Conservation (phyloP, 2,113 vertebrate genomes). For the Vimba vimba region DNA sequence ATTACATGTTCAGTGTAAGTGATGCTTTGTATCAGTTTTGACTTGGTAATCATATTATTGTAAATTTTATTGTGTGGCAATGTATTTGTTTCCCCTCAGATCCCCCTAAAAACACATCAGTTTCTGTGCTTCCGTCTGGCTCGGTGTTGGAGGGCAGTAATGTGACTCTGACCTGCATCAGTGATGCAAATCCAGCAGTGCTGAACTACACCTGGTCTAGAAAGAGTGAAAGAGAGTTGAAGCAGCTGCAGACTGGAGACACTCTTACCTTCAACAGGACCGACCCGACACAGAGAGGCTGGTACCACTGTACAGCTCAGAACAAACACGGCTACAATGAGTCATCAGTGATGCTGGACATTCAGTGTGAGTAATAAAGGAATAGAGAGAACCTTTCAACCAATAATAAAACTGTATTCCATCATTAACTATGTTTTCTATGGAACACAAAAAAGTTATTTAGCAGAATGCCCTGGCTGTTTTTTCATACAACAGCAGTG, state of each 20-base stretch:
- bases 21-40: constrained; percentile 63
- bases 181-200: constrained; percentile 64
- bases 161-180: constrained; percentile 69
- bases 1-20: background rate
- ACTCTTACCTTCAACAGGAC: constrained; percentile 56
- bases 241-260: constrained; percentile 48
- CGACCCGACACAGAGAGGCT: background rate
- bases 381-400: background rate
- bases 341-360: constrained; percentile 44
- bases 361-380: constrained; percentile 24
- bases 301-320: background rate
- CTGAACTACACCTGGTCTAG: constrained; percentile 72
- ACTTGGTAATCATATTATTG: background rate
- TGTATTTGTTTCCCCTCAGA: constrained; percentile 57
- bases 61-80: background rate
- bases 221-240: constrained; percentile 50
- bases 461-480: no score
- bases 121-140: constrained; percentile 57
- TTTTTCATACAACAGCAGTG: no score
- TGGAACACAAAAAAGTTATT: no score
- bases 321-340: background rate
- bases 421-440: no score
- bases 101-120: constrained; percentile 67
- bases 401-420: background rate
- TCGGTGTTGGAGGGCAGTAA: constrained; percentile 61